Conservation (phyloP, 2,888 invertebrate species). For the Panopea generosa region DNA sequence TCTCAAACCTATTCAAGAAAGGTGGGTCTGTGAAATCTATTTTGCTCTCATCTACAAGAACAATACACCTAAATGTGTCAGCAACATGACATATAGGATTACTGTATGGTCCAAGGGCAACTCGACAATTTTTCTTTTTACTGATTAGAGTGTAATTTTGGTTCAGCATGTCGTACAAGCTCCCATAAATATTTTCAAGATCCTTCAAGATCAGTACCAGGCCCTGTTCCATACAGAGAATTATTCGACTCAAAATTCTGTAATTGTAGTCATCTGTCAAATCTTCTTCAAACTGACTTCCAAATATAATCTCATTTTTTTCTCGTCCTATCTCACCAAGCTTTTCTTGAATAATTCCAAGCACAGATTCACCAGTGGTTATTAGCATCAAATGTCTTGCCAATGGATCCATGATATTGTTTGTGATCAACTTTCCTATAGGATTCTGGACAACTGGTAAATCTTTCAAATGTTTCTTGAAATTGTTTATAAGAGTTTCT, state of each 20-base stretch:
- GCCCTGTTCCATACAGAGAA: constrained; percentile 75
- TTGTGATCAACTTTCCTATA: constrained; percentile 58
- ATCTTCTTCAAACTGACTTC: constrained; percentile 76
- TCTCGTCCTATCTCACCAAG: constrained; percentile 49
- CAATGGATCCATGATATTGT: constrained; percentile 61
- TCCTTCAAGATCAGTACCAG: constrained; percentile 69
- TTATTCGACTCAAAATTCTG: constrained; percentile 70
- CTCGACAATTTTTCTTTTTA: constrained; percentile 67
- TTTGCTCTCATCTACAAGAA: constrained; percentile 67
- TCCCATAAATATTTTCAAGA: constrained; percentile 71
- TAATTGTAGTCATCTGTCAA: constrained; percentile 73
- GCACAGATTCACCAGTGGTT: constrained; percentile 66
- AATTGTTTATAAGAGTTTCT: constrained; percentile 39
- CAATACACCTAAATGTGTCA: constrained; percentile 72
- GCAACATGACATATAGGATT: constrained; percentile 74
- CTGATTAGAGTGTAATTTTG: constrained; percentile 72
- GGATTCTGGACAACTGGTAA: constrained; percentile 6
- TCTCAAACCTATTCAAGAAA: constrained; percentile 77
- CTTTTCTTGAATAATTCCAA: constrained; percentile 59
- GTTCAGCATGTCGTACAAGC: constrained; percentile 75
- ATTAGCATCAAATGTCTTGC: constrained; percentile 70
- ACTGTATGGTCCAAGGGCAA: constrained; percentile 72
- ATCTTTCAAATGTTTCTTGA: constrained; percentile 5
- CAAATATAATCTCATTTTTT: constrained; percentile 65
- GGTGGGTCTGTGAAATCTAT: constrained; percentile 70